phyloP scores from a whole-genome alignment of 2,888 invertebrate genomes.

The Lamproptera curius region DNA sequence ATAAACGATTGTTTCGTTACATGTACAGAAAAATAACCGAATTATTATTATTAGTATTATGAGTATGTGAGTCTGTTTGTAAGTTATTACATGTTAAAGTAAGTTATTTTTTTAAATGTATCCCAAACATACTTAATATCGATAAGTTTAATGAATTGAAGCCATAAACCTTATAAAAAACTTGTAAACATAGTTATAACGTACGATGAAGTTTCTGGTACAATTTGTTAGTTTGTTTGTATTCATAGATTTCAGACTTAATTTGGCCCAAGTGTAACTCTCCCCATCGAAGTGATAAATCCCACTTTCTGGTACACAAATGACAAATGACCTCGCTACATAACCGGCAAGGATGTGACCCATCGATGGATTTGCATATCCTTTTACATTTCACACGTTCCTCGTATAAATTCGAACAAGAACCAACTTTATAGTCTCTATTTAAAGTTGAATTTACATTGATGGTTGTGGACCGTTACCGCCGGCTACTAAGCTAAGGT shows the following conservation, averaged over 20 bases:
- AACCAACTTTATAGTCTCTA: background rate
- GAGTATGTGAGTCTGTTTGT: no score
- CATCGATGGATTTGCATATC: slow-evolving; percentile 50
- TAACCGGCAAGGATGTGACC: slow-evolving; percentile 40
- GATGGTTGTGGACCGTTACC: background rate
- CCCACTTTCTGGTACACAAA: background rate
- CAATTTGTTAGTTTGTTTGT: no score
- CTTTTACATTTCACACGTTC: slow-evolving; percentile 34
- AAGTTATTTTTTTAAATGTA: no score
- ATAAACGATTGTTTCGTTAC: no score
- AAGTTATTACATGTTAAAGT: no score
- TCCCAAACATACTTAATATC: no score
- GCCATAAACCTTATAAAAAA: background rate
- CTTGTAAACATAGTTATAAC: background rate
- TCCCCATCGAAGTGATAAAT: background rate
- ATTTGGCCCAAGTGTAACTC: no score
- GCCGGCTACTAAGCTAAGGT: slow-evolving; percentile 13
- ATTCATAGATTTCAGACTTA: no score
- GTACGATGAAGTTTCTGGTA: background rate
- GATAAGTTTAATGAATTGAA: no score
- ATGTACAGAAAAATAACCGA: no score
- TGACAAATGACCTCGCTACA: slow-evolving; percentile 2
- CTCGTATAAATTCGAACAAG: background rate
- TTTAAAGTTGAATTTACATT: background rate
- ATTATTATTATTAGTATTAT: no score